Base-by-base conservation (phyloP, 2,888 invertebrate genomes). In the Caradrina kadenii region DNA sequence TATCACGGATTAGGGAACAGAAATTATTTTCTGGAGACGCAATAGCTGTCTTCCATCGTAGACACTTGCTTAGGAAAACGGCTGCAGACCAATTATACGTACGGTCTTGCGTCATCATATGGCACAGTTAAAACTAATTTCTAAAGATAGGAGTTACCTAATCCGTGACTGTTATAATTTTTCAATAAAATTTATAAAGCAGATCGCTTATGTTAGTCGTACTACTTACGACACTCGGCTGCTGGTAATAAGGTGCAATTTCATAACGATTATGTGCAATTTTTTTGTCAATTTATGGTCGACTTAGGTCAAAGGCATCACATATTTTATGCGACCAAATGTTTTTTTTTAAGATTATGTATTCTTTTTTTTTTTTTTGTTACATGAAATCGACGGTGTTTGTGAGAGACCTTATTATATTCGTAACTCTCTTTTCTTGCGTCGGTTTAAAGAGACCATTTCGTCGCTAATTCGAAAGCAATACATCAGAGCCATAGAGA, bases 401-500 rank as follows among this genome's bases (percentile, higher is more conserved):
- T 70, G 55, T 21, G 54, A 19, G 60, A 49, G 39, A 56, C n/a
- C 19, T 67, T 26, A 59, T 67, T 26, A 59, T 69, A 69, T 61
- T 67, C 49, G 21, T 56, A 50, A 63, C 42, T 54, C 63, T 73
- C 67, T 58, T 55, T 61, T 48, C 60, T 53, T 54, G 55, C 54
- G 60, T 64, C 62, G 67, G 59, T 66, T 74, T 56, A 54, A 53
- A 26, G 52, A 55, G 39, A 68, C 39, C 49, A 69, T 87, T 86
- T 86, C 69, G 82, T 84, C 84, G 84, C 84, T 84, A 84, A 84
- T 78, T 81, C 84, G 82, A 82, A 67, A 91, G 90, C 90, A 88
- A 88, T 87, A 85, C 89, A 89, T 90, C 88, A 87, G 87, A 89
- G 92, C 93, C 93, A 92, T 93, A 93, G 91, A 88, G 86, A 93